Evolutionary conservation across 2,797 vertebrate genomes (phyloP).

Genomic region (Pangasius sanitwongsei): DNA sequence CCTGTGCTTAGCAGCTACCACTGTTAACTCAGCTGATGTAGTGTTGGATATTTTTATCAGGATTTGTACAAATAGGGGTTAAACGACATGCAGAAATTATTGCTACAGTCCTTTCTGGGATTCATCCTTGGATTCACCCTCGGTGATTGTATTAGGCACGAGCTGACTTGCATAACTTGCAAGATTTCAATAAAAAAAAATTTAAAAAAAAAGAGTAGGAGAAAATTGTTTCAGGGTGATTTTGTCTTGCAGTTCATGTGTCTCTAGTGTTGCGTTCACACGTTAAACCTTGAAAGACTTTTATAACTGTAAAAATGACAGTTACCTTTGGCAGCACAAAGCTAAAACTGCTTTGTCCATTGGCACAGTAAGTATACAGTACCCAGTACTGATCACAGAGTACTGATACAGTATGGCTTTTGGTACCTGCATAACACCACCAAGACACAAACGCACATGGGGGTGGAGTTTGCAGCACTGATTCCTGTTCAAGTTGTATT

Average conservation of each 20-base stretch:
- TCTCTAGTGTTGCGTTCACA: not conserved
- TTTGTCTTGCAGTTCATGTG: not conserved
- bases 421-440: not conserved
- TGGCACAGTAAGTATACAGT: not conserved
- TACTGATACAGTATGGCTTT: not conserved
- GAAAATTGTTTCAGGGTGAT: not conserved
- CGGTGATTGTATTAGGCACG: not conserved
- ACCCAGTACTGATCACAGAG: not conserved
- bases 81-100: not conserved
- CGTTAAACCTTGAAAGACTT: not conserved
- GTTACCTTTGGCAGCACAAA: not conserved
- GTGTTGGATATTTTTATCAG: not conserved
- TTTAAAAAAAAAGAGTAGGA: not conserved
- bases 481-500: not conserved
- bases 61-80: not conserved
- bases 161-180: not conserved
- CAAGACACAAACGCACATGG: not conserved
- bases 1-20: not conserved
- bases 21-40: not conserved
- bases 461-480: not conserved
- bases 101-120: not conserved
- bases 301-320: not conserved
- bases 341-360: not conserved
- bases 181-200: not conserved
- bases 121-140: not conserved